Conservation (phyloP, 2,888 invertebrate genomes). For the Pammene fasciana region DNA sequence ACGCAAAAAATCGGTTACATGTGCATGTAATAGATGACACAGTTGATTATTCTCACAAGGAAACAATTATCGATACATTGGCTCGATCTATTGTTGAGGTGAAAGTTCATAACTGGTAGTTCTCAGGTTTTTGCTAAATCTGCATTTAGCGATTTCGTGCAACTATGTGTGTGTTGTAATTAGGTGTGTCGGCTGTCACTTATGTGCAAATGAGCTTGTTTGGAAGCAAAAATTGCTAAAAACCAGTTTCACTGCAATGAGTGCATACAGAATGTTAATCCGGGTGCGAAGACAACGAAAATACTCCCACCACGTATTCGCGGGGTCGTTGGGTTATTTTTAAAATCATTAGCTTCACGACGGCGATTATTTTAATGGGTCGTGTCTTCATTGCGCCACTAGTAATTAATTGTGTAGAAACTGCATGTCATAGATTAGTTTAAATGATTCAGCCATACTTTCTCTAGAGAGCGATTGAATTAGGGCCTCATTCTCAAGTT, state of each 20-base stretch:
- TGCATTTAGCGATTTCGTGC: conserved; percentile 3
- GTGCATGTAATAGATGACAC: conserved; percentile 54
- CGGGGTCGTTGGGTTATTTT: conserved; percentile 12
- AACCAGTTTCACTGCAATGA: conserved; percentile 29
- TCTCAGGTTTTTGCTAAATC: conserved; percentile 36
- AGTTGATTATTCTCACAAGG: conserved; percentile 62
- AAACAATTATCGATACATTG: conserved; percentile 46
- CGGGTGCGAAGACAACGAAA: conserved; percentile 21
- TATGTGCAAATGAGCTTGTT: conserved; percentile 16
- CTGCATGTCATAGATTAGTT: conserved; percentile 41
- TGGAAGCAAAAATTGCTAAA: conserved; percentile 17
- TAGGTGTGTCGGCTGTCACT: conserved; percentile 24
- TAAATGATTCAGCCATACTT: conserved; percentile 54
- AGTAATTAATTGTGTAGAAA: conserved; percentile 31
- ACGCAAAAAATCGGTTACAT: conserved; percentile 51
- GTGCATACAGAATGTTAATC: conserved; percentile 21
- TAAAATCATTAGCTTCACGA: conserved; percentile 21
- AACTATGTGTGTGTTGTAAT: conserved; percentile 22
- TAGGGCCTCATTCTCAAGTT: background rate
- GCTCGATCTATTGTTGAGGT: conserved; percentile 67
- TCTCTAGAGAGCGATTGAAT: conserved; percentile 57
- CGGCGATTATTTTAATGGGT: conserved; percentile 15
- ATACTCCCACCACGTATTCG: conserved; percentile 11
- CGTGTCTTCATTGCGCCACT: conserved; percentile 23
- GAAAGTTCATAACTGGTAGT: conserved; percentile 67